Evolutionary conservation across 2,113 vertebrate genomes (phyloP).

Genomic region (Panurus biarmicus): DNA sequence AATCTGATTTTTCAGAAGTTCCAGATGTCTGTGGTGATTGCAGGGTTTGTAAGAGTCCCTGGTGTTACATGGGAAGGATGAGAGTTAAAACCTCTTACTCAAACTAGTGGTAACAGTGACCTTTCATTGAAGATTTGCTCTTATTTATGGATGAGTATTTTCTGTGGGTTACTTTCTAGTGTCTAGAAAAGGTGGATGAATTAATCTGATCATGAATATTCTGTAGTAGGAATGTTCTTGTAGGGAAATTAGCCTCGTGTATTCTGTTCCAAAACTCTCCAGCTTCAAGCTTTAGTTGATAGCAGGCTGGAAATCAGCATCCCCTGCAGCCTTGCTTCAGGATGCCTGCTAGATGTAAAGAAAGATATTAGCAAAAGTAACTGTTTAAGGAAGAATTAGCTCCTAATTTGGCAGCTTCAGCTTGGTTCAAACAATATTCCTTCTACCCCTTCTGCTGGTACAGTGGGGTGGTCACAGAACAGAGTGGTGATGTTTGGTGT

Average conservation of each 20-base stretch:
- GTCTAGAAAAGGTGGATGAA: not conserved
- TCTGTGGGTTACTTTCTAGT: not conserved
- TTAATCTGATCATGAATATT: not conserved
- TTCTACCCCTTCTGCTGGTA: not conserved
- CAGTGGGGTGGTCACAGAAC: not conserved
- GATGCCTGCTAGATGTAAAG: not conserved
- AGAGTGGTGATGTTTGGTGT: not conserved
- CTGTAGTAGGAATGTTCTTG: not conserved
- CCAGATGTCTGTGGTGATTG: not conserved
- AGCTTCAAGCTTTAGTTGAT: not conserved
- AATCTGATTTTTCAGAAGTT: not conserved
- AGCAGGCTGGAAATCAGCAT: not conserved
- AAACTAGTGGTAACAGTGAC: not conserved
- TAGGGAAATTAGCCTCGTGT: not conserved
- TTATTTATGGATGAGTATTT: not conserved
- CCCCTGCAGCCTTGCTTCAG: not conserved
- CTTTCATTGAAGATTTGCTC: not conserved
- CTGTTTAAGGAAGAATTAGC: not conserved
- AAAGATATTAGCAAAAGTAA: not conserved
- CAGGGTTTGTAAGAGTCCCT: not conserved
- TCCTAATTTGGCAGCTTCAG: not conserved
- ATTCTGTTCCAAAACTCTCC: not conserved
- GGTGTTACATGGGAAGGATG: not conserved
- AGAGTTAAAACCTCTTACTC: not conserved
- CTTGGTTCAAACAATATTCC: not conserved